Evolutionary conservation across 2,888 invertebrate species (phyloP), one percentile per base, ranked within the genome.

Genomic region (Rhagophthalmus giganteus): DNA sequence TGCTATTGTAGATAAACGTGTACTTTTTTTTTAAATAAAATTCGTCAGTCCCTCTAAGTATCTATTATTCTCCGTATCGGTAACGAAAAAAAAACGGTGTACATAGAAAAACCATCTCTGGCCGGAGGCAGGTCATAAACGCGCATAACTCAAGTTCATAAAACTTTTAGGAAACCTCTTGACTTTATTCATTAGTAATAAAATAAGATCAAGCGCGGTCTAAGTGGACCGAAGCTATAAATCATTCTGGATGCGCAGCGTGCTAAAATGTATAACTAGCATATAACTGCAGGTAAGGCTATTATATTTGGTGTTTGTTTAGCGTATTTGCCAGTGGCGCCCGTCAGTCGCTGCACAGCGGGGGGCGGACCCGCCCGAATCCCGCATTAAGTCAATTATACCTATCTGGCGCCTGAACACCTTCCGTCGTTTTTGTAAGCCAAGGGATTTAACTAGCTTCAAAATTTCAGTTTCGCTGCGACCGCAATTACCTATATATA

Each of bases 301-400:
- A 64, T 65, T 62, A 64, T 60, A 48, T 48, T 42, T 42, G 57
- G 63, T 67, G 65, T 70, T 70, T 67, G 69, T 68, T 69, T 67
- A 68, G 66, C 59, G 61, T 55, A 62, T 61, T 58, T 58, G 59
- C 61, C 68, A 68, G 68, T 68, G 70, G 70, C 70, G 70, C 70
- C 71, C 69, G 70, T 65, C 64, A 61, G 69, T 66, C 69, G 64
- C 62, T 57, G 46, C 61, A 13, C 66, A 61, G 64, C 66, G 60
- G 68, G 59, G 63, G 60, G 58, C 53, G 48, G 54, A 54, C 55
- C 62, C 53, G 53, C 58, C 59, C 47, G 52, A 55, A 58, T 55
- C 55, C 54, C 38, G 57, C 59, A 57, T 62, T 58, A 61, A 60
- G 57, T 59, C 60, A 62, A 62, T 60, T 62, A 60, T 60, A 54